Conservation (phyloP, 2,888 invertebrate genomes). For the Dinocampus coccinellae region DNA sequence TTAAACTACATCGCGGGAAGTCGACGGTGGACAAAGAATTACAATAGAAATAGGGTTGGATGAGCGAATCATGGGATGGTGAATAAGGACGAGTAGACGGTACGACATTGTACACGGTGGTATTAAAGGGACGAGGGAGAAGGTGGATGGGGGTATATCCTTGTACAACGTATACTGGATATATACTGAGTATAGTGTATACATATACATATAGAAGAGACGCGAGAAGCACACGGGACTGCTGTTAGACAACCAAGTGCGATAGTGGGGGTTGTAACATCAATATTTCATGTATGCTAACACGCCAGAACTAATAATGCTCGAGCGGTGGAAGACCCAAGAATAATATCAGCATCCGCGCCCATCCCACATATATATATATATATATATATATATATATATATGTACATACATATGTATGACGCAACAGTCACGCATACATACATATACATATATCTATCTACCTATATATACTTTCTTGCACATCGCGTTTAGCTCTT, state of each 20-base stretch:
- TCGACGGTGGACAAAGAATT: conserved; percentile 17
- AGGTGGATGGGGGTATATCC: conserved; percentile 35
- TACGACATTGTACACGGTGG: not conserved
- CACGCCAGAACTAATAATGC: conserved; percentile 69
- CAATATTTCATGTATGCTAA: conserved; percentile 70
- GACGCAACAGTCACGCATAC: no score
- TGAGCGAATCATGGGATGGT: not conserved
- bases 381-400: conserved; percentile 16
- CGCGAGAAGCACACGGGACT: conserved; percentile 27
- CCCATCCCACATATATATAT: conserved; percentile 26
- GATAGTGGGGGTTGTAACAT: conserved; percentile 61
- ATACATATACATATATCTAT: conserved; percentile 7
- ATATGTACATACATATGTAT: conserved; percentile 5
- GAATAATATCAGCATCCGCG: conserved; percentile 66
- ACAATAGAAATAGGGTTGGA: conserved; percentile 4
- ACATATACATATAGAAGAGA: conserved; percentile 40
- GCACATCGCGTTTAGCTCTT: not conserved
- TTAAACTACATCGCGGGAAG: conserved; percentile 30
- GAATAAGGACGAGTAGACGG: not conserved
- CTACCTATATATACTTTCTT: not conserved
- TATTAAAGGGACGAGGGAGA: conserved; percentile 33
- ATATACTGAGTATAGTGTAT: no score
- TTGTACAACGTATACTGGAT: conserved; percentile 24
- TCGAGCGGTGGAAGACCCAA: conserved; percentile 65
- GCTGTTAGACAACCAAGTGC: conserved; percentile 36